Percentiles rank a stretch among this genome's conserved stretches.
phyloP scores from a whole-genome alignment of 2,888 invertebrate genomes.

The Drosophila nr. medialis region DNA sequence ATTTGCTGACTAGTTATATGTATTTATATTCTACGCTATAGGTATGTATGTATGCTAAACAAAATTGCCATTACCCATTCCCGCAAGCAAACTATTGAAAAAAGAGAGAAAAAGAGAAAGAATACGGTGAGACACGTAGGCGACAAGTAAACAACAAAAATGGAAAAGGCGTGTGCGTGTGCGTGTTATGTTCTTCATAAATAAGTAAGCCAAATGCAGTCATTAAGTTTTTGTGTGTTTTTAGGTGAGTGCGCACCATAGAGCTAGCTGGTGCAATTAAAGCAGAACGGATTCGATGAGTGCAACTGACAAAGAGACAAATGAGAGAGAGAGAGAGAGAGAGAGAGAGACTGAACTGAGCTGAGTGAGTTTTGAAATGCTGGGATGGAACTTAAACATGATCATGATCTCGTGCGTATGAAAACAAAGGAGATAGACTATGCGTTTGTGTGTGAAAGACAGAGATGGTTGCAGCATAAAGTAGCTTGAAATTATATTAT shows the following conservation, averaged over 20 bases:
- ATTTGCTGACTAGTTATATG: constrained; percentile 16
- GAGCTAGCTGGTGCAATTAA: constrained; percentile 13
- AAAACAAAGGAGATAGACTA: constrained; percentile 12
- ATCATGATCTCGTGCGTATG: constrained; percentile 18
- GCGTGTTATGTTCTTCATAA: constrained; percentile 10
- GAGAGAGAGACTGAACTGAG: not conserved
- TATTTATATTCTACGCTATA: constrained; percentile 11
- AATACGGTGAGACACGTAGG: constrained; percentile 55
- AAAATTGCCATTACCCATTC: constrained; percentile 85
- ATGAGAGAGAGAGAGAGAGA: not conserved
- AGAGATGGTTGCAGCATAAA: constrained; percentile 20
- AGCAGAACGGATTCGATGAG: constrained; percentile 18
- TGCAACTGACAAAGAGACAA: constrained; percentile 26
- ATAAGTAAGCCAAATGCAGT: constrained; percentile 22
- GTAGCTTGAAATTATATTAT: constrained; percentile 15
- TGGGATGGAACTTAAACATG: constrained; percentile 20
- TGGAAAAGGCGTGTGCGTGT: constrained; percentile 30
- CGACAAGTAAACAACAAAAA: constrained; percentile 43
- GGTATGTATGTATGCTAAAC: constrained; percentile 63
- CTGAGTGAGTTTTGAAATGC: not conserved
- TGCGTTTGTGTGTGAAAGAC: constrained; percentile 6
- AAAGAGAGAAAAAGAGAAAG: constrained; percentile 58
- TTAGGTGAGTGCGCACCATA: too few relatives aligned
- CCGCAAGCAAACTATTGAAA: constrained; percentile 82
- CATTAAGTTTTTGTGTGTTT: constrained; percentile 4